phyloP scores from a whole-genome alignment of 1,140 invertebrate species.

The Ceratoteleas bidentatus region DNA sequence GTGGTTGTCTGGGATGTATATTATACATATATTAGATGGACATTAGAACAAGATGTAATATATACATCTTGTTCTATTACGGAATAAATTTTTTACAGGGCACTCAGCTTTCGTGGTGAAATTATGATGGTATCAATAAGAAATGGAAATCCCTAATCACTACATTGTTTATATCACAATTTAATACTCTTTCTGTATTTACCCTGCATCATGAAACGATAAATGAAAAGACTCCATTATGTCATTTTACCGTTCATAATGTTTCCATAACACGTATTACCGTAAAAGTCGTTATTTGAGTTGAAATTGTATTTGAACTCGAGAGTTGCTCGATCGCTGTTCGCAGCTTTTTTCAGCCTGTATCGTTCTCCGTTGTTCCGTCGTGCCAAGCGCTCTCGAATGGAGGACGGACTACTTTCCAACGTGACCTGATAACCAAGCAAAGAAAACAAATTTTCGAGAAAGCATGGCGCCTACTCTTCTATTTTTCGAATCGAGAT shows the following conservation, averaged over 20 bases:
- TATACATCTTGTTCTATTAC: too few species aligned
- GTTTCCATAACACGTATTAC: slow-evolving; percentile 63
- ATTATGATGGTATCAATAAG: too few species aligned
- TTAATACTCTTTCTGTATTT: too few species aligned
- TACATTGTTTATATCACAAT: too few species aligned
- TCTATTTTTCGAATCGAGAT: slow-evolving; percentile 63
- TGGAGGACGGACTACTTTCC: slow-evolving; percentile 67
- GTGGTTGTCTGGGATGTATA: too few species aligned
- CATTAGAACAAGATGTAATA: too few species aligned
- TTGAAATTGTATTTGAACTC: slow-evolving; percentile 59
- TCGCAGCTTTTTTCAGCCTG: slow-evolving; percentile 27
- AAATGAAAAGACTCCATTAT: too few species aligned
- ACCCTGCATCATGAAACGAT: too few species aligned
- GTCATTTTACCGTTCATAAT: slow-evolving; percentile 58
- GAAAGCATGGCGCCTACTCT: slow-evolving; percentile 64
- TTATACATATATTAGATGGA: too few species aligned
- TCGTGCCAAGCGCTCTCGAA: slow-evolving; percentile 30
- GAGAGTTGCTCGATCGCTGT: slow-evolving; percentile 24
- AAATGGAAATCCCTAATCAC: too few species aligned
- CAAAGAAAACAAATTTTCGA: slow-evolving; percentile 68
- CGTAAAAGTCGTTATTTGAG: slow-evolving; percentile 51
- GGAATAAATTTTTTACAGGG: too few species aligned
- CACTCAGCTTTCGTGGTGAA: too few species aligned
- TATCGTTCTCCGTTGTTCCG: slow-evolving; percentile 44
- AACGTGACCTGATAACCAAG: slow-evolving; percentile 66